Evolutionary conservation across 1,140 invertebrate species (phyloP), one percentile per base, ranked within the genome.

Genomic region (Dendroctonus ponderosae): DNA sequence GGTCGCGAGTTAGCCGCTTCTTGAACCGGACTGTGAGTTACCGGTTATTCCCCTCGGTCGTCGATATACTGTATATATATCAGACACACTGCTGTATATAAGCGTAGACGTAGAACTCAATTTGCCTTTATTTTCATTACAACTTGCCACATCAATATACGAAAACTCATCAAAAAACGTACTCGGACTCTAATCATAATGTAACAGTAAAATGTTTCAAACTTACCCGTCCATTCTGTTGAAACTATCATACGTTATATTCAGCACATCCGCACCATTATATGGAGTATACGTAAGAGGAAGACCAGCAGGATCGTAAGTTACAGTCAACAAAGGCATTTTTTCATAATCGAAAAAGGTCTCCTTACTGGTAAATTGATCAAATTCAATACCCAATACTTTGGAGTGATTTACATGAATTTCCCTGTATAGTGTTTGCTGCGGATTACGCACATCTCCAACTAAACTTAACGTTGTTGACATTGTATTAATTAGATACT

Each of bases 241-340:
- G 79, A 94, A 96, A 62, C 89, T 85, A 74, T 97, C 94, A 76
- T 97, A 97, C 2, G 90, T 91, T 54, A 97, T 89, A 74, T 93
- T 97, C 2, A 97, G 81, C 62, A 88, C 89, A 78, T 87, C 87
- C 39, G 85, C 89, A 70, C 83, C 85, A 48, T 87, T 87, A 14
- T 87, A 84, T 0, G 91, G 90, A 12, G 86, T 86, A 79, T 92
- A 93, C 4, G 86, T 86, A 43, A 91, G 79, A 5, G 94, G 94
- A 38, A 96, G 79, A 0, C 94, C 94, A 46, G 90, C 88, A 9
- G 87, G 87, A 77, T 97, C 92, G 76, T 94, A 97, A 26, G 88
- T 87, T 6, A 96, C 90, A 0, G 89, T 91, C 37, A 98, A 81
- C 5, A 98, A 81, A 5, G 93, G 88, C 49, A 87, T 86, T 60